phyloP scores from a whole-genome alignment of 2,113 vertebrate genomes.

The Pitta sordida region DNA sequence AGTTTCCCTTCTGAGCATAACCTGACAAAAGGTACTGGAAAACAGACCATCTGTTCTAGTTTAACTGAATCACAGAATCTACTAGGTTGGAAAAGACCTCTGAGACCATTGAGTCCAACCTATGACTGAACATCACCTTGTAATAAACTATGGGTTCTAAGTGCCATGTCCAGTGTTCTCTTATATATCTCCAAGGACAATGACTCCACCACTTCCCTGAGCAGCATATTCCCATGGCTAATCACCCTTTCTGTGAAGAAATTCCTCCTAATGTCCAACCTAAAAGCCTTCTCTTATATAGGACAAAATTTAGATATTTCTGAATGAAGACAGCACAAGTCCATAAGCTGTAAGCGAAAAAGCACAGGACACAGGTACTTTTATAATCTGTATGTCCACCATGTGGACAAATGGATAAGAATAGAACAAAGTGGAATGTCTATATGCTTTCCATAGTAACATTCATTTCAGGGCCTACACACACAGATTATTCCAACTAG shows the following conservation, averaged over 20 bases:
- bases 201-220: not conserved
- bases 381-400: not conserved
- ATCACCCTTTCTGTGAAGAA: not conserved
- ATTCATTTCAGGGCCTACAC: not conserved
- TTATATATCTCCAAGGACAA: not conserved
- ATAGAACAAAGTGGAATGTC: not conserved
- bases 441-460: not conserved
- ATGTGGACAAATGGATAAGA: not conserved
- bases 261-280: not conserved
- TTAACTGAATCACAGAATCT: not conserved
- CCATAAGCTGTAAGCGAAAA: not conserved
- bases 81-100: not conserved
- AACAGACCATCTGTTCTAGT: not conserved
- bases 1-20: not conserved
- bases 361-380: not conserved
- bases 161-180: not conserved
- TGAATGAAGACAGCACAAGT: not conserved
- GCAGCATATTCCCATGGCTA: not conserved
- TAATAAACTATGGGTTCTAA: not conserved
- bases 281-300: not conserved
- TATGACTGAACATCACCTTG: not conserved
- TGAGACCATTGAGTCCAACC: not conserved
- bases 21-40: not conserved
- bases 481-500: not conserved
- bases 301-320: not conserved